These are phyloP conservation scores for Apteryx mantelli DNA, from an alignment of 2,113 vertebrate species.

Conservation along the genomic window DNA sequence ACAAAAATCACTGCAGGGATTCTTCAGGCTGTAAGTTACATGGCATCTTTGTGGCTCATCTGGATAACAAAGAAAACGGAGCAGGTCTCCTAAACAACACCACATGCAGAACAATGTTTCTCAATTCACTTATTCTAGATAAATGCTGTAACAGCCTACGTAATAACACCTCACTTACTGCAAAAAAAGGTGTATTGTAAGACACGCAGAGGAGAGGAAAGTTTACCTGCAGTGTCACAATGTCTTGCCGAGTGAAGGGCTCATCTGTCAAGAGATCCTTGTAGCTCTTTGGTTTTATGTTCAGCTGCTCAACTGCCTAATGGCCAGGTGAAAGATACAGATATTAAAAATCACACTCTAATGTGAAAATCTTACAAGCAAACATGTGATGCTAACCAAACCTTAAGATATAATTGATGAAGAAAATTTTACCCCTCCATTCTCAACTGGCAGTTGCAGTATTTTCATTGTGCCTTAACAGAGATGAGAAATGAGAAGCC, in stretches of 20 bases:
- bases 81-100: not conserved
- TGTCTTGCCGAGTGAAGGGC: conserved; percentile 90
- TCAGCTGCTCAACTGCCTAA: conserved; percentile 93
- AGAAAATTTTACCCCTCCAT: not conserved
- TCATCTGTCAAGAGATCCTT: conserved; percentile 94
- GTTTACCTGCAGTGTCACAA: conserved; percentile 90
- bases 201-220: not conserved
- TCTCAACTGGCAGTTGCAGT: not conserved
- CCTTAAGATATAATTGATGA: not conserved
- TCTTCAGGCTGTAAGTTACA: not conserved
- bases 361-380: not conserved
- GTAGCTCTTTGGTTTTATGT: conserved; percentile 94
- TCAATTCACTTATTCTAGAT: not conserved
- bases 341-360: not conserved
- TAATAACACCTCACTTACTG: not conserved
- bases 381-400: not conserved
- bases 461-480: not conserved
- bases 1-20: not conserved
- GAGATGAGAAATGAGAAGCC: not conserved
- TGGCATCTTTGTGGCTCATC: not conserved
- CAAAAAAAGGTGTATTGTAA: not conserved
- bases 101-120: not conserved
- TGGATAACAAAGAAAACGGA: not conserved
- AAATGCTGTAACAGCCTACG: not conserved
- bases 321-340: not conserved